Percentiles rank a stretch among this genome's conserved stretches.
Evolutionary conservation across 2,113 vertebrate species (phyloP).

Genomic region (Lucifuga dentata): DNA sequence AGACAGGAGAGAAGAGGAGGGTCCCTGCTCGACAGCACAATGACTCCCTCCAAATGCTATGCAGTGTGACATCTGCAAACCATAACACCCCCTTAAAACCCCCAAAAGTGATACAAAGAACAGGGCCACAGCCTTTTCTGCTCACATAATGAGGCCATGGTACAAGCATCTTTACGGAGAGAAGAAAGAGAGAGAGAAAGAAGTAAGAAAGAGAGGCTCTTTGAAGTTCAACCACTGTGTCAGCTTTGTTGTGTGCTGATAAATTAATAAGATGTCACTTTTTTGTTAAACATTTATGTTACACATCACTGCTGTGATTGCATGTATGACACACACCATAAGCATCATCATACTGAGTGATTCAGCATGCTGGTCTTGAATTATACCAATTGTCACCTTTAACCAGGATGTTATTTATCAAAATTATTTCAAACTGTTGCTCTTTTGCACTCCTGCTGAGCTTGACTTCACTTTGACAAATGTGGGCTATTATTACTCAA

Average conservation of each 20-base stretch:
- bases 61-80: constrained; percentile 83
- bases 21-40: constrained; percentile 72
- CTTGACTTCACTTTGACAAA: constrained; percentile 38
- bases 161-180: constrained; percentile 62
- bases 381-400: constrained; percentile 37
- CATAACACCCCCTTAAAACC: constrained; percentile 73
- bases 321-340: constrained; percentile 14
- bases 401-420: constrained; percentile 50
- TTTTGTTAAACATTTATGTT: constrained; percentile 59
- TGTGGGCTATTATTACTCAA: constrained; percentile 32
- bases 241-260: constrained; percentile 34
- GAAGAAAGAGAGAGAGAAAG: constrained; percentile 20
- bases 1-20: constrained; percentile 69
- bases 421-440: constrained; percentile 51
- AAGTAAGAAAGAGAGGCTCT: constrained; percentile 9
- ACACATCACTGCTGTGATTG: constrained; percentile 29
- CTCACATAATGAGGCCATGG: constrained; percentile 68
- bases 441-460: constrained; percentile 22
- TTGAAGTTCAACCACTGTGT: constrained; percentile 27
- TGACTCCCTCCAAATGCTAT: constrained; percentile 74
- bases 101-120: constrained; percentile 69
- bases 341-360: constrained; percentile 17
- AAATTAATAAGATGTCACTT: constrained; percentile 51
- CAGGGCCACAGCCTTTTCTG: constrained; percentile 59
- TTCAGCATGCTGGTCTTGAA: constrained; percentile 32